Percentiles rank a stretch among this genome's conserved stretches.
Evolutionary conservation across 2,113 vertebrate species (phyloP).

Genomic region (Upupa epops): DNA sequence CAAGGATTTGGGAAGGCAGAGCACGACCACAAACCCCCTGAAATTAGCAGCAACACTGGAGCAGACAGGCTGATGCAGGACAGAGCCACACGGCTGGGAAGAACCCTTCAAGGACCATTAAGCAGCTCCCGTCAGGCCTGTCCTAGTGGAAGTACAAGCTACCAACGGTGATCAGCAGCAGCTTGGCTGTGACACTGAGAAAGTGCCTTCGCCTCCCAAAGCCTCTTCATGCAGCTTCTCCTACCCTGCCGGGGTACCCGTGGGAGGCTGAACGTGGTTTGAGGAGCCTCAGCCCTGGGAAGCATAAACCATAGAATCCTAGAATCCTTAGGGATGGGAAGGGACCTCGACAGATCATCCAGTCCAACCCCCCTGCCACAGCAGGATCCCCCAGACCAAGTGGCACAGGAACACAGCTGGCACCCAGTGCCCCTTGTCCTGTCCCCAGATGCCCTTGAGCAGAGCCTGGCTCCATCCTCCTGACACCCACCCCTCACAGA

Average conservation of each 20-base stretch:
- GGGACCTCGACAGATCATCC: no score
- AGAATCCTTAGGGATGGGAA: no score
- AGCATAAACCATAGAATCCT: background rate
- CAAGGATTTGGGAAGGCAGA: background rate
- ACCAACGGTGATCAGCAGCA: background rate
- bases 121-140: background rate
- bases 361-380: no score
- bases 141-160: background rate
- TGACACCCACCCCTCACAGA: no score
- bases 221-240: background rate
- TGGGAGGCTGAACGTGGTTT: background rate
- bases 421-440: no score
- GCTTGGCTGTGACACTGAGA: background rate
- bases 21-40: background rate
- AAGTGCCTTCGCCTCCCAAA: background rate
- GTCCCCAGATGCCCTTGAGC: no score
- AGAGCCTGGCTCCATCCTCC: no score
- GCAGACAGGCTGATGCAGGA: background rate
- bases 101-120: background rate
- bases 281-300: background rate
- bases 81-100: background rate
- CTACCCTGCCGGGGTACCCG: background rate
- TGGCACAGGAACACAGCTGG: no score
- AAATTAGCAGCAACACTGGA: background rate
- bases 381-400: no score